Evolutionary conservation across 2,113 vertebrate species (phyloP), one percentile per base, ranked within the genome.

Genomic region (Takifugu flavidus): DNA sequence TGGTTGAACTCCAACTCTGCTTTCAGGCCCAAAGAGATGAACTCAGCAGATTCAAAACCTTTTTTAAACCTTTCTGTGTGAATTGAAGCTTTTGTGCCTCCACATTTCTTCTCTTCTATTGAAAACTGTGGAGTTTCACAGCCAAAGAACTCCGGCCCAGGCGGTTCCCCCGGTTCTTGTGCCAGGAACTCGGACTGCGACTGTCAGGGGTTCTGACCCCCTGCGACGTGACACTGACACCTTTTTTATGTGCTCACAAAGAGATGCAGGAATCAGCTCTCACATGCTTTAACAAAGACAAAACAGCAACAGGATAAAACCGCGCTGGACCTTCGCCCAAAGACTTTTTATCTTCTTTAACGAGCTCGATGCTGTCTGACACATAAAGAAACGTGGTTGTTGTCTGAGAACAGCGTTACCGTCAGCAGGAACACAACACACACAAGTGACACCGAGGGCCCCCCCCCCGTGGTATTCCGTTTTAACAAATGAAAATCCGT

Each of bases 101-200:
- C 60, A 64, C 49, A 12, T 65, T 49, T 65, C 68, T 26, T 1
- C 28, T 64, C 49, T 14, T 57, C 54, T 8, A 15, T 25, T 27
- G 34, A 52, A 49, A 57, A 29, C 67, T 13, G 59, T 29, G 29
- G 43, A 56, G 53, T 47, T 39, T 70, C 67, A 64, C 61, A 11
- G 54, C 54, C 46, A 4, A 49, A 51, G 70, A n/a, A 20, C 50
- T 56, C 50, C 0, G 49, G 45, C 42, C 2, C 29, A 13, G 27
- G 56, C 34, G 57, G 29, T 6, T 50, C 42, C 27, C 4, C n/a
- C 5, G 58, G 57, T 12, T 42, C 27, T 11, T 56, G 8, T 65
- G 50, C 56, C 69, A 55, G 55, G 56, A 55, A 25, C 56, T 49
- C 31, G 50, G 47, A 39, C 70, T 53, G 70, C 43, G 58, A 27